Evolutionary conservation across 2,113 vertebrate genomes (phyloP).

Genomic region (Petroica traversi): DNA sequence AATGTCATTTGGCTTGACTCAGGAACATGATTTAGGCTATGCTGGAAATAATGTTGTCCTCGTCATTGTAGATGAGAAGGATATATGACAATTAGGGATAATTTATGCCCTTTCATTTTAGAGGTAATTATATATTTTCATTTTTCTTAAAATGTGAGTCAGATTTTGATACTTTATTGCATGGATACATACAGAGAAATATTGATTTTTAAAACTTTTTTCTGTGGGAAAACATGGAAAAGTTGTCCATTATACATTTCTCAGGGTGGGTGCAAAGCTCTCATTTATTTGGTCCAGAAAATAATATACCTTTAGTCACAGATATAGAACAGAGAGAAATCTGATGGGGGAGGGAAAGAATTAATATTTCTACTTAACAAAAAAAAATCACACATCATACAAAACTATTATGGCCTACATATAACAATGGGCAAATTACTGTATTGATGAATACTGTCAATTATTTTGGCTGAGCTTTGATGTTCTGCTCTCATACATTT

Average conservation of each 20-base stretch:
- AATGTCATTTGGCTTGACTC: conserved; percentile 26
- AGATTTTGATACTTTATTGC: neutral
- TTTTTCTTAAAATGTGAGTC: neutral
- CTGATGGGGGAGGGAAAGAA: too few relatives aligned
- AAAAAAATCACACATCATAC: neutral
- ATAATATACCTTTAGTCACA: neutral
- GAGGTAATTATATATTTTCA: neutral
- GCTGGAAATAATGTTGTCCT: neutral
- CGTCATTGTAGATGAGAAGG: neutral
- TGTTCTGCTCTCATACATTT: neutral
- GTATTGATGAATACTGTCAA: neutral
- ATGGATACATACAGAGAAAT: neutral
- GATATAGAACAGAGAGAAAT: neutral
- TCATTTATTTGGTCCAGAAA: neutral
- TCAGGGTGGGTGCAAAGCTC: neutral
- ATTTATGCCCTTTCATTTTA: neutral
- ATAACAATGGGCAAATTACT: neutral
- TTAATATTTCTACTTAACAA: neutral
- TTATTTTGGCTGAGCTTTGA: neutral
- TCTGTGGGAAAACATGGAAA: neutral
- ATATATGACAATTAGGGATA: neutral
- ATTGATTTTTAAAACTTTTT: fast-evolving
- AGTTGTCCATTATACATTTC: neutral
- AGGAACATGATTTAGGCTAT: neutral
- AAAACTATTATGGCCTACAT: neutral